Percentiles rank a stretch among this genome's conserved stretches.
phyloP scores from a whole-genome alignment of 2,113 vertebrate genomes.

The Fukomys damarensis region DNA sequence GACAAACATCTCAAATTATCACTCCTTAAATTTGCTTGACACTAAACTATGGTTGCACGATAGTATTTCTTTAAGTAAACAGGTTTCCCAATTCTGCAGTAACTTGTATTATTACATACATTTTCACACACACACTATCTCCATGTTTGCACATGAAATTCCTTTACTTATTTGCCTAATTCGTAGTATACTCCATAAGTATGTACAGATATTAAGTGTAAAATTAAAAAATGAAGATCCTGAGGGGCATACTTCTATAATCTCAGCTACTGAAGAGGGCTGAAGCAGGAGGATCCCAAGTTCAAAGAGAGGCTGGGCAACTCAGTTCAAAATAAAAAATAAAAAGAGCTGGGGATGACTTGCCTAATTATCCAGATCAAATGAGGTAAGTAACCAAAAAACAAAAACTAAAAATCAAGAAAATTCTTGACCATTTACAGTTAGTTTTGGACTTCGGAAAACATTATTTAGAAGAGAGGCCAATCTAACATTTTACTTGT shows the following conservation, averaged over 20 bases:
- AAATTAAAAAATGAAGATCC: neutral
- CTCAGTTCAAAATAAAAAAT: neutral
- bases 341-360: neutral
- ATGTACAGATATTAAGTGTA: neutral
- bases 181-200: neutral
- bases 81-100: neutral
- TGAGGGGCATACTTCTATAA: neutral
- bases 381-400: conserved; percentile 3
- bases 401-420: neutral
- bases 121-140: neutral
- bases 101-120: neutral
- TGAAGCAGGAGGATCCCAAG: neutral
- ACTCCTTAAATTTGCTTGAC: neutral
- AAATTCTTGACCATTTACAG: neutral
- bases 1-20: neutral
- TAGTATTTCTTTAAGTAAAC: neutral
- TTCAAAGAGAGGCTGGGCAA: neutral
- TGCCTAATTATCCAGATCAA: neutral
- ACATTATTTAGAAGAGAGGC: neutral
- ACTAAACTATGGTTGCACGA: neutral
- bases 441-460: conserved; percentile 13
- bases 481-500: neutral
- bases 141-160: neutral
- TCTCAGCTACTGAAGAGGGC: neutral
- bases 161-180: neutral